Conservation (phyloP, 1,140 invertebrate species). For the Aphelenchoides besseyi region DNA sequence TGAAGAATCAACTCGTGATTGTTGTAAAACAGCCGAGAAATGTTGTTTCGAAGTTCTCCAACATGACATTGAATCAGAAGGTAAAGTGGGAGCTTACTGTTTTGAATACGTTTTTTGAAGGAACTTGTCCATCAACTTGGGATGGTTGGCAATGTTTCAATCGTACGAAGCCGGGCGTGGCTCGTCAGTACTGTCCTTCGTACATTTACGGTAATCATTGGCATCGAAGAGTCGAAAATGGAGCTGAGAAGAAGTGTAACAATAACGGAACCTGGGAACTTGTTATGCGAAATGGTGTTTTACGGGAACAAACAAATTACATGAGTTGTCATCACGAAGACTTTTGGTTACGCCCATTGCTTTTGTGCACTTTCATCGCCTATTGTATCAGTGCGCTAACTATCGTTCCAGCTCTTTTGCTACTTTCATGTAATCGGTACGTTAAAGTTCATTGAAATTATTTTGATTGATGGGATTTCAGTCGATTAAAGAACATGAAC, state of each 20-base stretch:
- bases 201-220: slow-evolving; percentile 36
- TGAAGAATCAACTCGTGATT: slow-evolving; percentile 16
- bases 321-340: slow-evolving; percentile 5
- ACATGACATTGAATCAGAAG: slow-evolving; percentile 12
- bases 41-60: slow-evolving; percentile 32
- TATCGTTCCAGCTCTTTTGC: slow-evolving; percentile 64
- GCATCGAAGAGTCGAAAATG: slow-evolving; percentile 36
- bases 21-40: slow-evolving; percentile 33
- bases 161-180: slow-evolving; percentile 28
- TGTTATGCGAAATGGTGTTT: background rate
- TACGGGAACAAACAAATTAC: slow-evolving; percentile 25
- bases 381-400: slow-evolving; percentile 62
- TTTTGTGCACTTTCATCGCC: slow-evolving; percentile 10
- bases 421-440: slow-evolving; percentile 65
- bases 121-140: slow-evolving; percentile 43
- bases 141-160: slow-evolving; percentile 44
- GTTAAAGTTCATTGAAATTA: slow-evolving; percentile 30
- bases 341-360: background rate
- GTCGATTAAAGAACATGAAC: slow-evolving; percentile 40
- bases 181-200: slow-evolving; percentile 25
- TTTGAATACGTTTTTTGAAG: slow-evolving; percentile 26
- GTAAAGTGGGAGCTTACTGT: too few species aligned
- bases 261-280: slow-evolving; percentile 10
- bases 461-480: slow-evolving; percentile 41
- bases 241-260: slow-evolving; percentile 11